A percentile compares a stretch with the other conserved stretches of the same genome.
These are phyloP conservation scores for Mycetomoellerius zeteki DNA, from an alignment of 1,140 invertebrate genomes.

Conservation along the genomic window DNA sequence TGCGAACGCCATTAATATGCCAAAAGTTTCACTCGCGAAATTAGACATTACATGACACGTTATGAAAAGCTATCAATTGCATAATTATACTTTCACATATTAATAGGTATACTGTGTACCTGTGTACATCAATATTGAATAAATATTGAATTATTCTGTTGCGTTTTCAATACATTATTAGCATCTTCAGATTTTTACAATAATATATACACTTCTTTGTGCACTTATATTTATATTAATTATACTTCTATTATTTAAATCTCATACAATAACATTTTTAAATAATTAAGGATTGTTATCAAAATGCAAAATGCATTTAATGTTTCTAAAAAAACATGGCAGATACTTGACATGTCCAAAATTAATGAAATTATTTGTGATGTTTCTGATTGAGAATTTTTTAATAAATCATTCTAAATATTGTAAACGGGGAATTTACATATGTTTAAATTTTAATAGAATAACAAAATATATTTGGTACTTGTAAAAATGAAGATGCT, in stretches of 20 bases:
- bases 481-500: neutral
- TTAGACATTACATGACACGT: slow-evolving; percentile 15
- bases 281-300: neutral
- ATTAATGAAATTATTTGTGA: neutral
- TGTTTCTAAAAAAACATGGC: neutral
- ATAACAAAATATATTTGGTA: neutral
- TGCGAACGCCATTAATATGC: slow-evolving; percentile 50
- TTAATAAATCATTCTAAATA: neutral
- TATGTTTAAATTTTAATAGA: neutral
- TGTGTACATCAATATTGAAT: slow-evolving; percentile 11
- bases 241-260: neutral
- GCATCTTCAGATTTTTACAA: neutral
- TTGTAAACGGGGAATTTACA: neutral
- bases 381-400: neutral
- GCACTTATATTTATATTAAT: neutral
- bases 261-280: neutral
- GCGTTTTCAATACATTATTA: neutral
- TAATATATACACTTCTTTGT: neutral
- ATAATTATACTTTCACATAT: slow-evolving; percentile 32
- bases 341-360: neutral
- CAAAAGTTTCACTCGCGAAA: slow-evolving; percentile 16
- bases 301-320: neutral
- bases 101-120: neutral
- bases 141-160: neutral
- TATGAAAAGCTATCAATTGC: slow-evolving; percentile 16